Conservation (phyloP, 2,888 invertebrate species). For the Drosophila paranaensis region DNA sequence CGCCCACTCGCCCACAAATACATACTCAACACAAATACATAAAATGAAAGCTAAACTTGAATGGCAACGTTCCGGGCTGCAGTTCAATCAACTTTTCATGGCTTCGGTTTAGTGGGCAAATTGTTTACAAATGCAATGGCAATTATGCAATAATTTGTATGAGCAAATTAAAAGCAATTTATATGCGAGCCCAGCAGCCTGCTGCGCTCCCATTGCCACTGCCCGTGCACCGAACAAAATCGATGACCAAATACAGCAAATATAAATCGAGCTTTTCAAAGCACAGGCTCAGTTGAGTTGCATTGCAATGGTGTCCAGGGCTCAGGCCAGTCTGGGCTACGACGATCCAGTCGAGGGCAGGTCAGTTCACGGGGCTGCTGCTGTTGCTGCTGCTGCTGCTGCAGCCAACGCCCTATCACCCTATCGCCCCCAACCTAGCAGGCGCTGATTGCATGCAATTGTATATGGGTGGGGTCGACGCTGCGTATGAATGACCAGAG, state of each 20-base stretch:
- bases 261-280: slow-evolving; percentile 55
- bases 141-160: slow-evolving; percentile 77
- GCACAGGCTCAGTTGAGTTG: slow-evolving; percentile 28
- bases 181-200: slow-evolving; percentile 47
- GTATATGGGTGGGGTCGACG: slow-evolving; percentile 54
- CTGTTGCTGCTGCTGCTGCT: slow-evolving; percentile 32
- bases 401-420: slow-evolving; percentile 67
- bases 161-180: slow-evolving; percentile 73
- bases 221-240: slow-evolving; percentile 37
- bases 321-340: slow-evolving; percentile 26
- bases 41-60: slow-evolving; percentile 25
- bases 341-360: slow-evolving; percentile 38
- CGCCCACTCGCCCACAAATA: slow-evolving; percentile 4
- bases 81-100: slow-evolving; percentile 75
- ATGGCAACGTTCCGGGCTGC: slow-evolving; percentile 20
- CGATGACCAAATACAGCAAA: slow-evolving; percentile 66
- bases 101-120: slow-evolving; percentile 65
- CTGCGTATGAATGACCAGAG: slow-evolving; percentile 77
- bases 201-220: not conserved
- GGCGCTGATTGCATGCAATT: slow-evolving; percentile 75
- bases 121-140: slow-evolving; percentile 76
- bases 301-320: slow-evolving; percentile 17
- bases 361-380: slow-evolving; percentile 42
- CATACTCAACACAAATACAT: not conserved
- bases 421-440: slow-evolving; percentile 40